Base-by-base conservation (phyloP, 2,888 invertebrate genomes). In the Zhuqinia jingwanae region DNA sequence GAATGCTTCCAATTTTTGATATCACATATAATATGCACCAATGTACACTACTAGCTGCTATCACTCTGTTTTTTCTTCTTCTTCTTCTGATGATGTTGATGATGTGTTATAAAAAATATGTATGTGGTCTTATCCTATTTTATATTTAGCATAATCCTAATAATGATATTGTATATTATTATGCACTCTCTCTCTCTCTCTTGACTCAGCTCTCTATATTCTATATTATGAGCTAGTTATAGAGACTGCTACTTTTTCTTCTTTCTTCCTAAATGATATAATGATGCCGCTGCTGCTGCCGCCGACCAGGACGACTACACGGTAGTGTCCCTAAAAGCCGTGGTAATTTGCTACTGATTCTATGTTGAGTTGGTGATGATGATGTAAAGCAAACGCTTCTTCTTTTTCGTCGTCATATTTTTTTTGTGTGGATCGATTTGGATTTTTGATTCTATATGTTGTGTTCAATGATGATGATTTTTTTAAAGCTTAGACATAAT, bases 251-350 rank as follows among this genome's bases (percentile, higher is more conserved):
- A 36, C 36, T 36, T 36, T 36, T 36, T 36, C 3, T 42, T 15
- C 60, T 22, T 45, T 17, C 63, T 20, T 78, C 47, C 45, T 13
- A 68, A 25, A 60, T 60, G 47, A 58, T 80, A 45, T 80, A 80
- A 80, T 80, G 80, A 80, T n/a, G n/a, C n/a, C n/a, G 70, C 68
- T 70, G 80, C 30, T 36, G 36, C 3, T 36, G 76, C 36, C 36
- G 20, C 45, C 11, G 30, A 30, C 2, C 36, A 30, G 13, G 36
- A 68, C 45, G 68, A n/a, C n/a, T n/a, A n/a, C n/a, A 68, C 2
- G 13, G 50, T 15, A 2, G 50, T 45, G 42, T n/a, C n/a, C n/a
- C n/a, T 15, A 22, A 11, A 47, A 8, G 65, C 65, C 36, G 30
- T 65, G 27, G 30, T 65, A 11, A 27, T 60, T 13, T 60, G 30